A percentile compares a stretch with the other conserved stretches of the same genome.
phyloP scores from a whole-genome alignment of 2,888 invertebrate genomes.

The Yponomeuta evonymella region DNA sequence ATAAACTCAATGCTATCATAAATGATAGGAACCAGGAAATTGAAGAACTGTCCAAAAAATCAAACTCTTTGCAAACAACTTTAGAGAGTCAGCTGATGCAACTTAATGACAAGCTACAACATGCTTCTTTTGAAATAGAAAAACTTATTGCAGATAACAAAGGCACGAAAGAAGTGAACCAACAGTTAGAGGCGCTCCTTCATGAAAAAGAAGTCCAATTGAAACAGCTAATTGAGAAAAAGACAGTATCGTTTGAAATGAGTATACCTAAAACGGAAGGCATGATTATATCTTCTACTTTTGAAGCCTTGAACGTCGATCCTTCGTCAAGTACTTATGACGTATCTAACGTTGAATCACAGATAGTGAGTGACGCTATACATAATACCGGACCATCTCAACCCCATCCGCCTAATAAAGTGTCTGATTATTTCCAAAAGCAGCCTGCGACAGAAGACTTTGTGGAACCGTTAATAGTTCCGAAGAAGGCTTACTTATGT shows the following conservation, averaged over 20 bases:
- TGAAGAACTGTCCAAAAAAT: slow-evolving; percentile 43
- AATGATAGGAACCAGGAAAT: slow-evolving; percentile 69
- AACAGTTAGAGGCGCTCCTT: slow-evolving; percentile 39
- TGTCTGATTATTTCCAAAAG: slow-evolving; percentile 36
- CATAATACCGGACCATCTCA: slow-evolving; percentile 22
- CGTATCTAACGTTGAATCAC: slow-evolving; percentile 54
- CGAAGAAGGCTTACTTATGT: slow-evolving; percentile 74
- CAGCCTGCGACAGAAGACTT: slow-evolving; percentile 29
- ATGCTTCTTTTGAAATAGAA: slow-evolving; percentile 33
- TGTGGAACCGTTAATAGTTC: slow-evolving; percentile 57
- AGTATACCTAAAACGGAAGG: slow-evolving; percentile 72
- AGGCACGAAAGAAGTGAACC: slow-evolving; percentile 38
- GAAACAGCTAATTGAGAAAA: slow-evolving; percentile 53
- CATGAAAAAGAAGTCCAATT: slow-evolving; percentile 52
- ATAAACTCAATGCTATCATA: slow-evolving; percentile 69
- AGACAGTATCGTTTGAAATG: slow-evolving; percentile 63
- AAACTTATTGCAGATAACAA: slow-evolving; percentile 34
- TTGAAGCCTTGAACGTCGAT: slow-evolving; percentile 51
- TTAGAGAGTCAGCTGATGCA: slow-evolving; percentile 48
- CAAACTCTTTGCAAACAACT: slow-evolving; percentile 42
- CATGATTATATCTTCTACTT: slow-evolving; percentile 65
- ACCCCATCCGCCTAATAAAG: slow-evolving; percentile 34
- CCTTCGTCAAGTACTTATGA: slow-evolving; percentile 33
- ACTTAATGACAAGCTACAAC: slow-evolving; percentile 44
- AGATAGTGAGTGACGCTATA: slow-evolving; percentile 48